phyloP scores from a whole-genome alignment of 2,888 invertebrate species.

The Drosophila testacea region DNA sequence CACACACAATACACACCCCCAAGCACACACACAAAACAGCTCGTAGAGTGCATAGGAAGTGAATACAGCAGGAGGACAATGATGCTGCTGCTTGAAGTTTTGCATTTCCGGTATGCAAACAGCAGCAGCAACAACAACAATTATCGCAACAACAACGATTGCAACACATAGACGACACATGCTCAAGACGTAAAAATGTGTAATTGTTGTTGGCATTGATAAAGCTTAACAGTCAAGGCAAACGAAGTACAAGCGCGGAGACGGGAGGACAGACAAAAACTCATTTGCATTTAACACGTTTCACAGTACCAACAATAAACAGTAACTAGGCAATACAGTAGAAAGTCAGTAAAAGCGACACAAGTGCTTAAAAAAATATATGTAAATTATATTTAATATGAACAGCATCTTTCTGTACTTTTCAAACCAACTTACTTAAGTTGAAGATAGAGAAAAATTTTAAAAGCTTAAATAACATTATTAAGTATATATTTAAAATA shows the following conservation, averaged over 20 bases:
- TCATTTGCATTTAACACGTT: slow-evolving; percentile 78
- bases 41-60: slow-evolving; percentile 19
- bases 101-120: slow-evolving; percentile 83
- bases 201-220: slow-evolving; percentile 69
- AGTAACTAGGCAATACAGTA: slow-evolving; percentile 34
- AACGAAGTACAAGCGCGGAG: slow-evolving; percentile 13
- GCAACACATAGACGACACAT: slow-evolving; percentile 44
- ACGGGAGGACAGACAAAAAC: slow-evolving; percentile 36
- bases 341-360: slow-evolving; percentile 15
- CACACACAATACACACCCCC: slow-evolving; percentile 10
- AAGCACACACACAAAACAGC: slow-evolving; percentile 19
- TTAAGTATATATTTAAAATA: too few relatives aligned
- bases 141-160: slow-evolving; percentile 3
- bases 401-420: not conserved
- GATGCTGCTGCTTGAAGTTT: slow-evolving; percentile 69
- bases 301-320: slow-evolving; percentile 33
- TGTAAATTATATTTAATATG: not conserved
- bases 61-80: slow-evolving; percentile 20
- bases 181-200: slow-evolving; percentile 71
- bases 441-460: too few relatives aligned
- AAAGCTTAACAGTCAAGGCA: slow-evolving; percentile 56
- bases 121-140: slow-evolving; percentile 30
- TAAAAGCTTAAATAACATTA: too few relatives aligned
- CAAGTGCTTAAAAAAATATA: not conserved
- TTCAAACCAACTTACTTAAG: too few relatives aligned